phyloP scores from a whole-genome alignment of 1,140 invertebrate species.

The Phocides pigmalion region DNA sequence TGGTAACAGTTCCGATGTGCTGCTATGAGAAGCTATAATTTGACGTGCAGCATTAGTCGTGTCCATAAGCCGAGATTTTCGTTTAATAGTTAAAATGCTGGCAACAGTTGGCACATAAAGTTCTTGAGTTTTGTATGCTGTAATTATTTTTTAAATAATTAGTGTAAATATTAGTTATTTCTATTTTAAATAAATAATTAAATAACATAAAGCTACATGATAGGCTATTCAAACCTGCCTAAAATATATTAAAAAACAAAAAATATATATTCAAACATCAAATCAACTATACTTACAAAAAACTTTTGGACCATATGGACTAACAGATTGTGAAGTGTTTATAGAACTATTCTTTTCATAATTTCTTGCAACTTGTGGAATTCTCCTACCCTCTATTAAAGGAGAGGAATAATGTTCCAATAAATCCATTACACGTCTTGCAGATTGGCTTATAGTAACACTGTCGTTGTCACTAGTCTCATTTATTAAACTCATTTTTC shows the following conservation, averaged over 20 bases:
- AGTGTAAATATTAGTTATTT: background rate
- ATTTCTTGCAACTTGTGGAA: conserved; percentile 76
- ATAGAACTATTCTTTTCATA: conserved; percentile 21
- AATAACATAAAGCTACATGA: too few relatives aligned
- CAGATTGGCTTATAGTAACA: conserved; percentile 78
- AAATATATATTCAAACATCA: background rate
- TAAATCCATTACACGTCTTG: conserved; percentile 88
- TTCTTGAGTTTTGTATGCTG: conserved; percentile 65
- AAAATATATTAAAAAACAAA: too few relatives aligned
- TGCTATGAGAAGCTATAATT: conserved; percentile 84
- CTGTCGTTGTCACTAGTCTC: conserved; percentile 47
- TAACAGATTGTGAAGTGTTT: conserved; percentile 15
- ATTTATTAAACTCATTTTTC: conserved; percentile 49
- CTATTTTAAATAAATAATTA: too few relatives aligned
- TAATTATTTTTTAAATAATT: conserved; percentile 28
- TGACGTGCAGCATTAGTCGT: conserved; percentile 86
- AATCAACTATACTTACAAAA: conserved; percentile 38
- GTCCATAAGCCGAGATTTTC: conserved; percentile 85
- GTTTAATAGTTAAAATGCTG: conserved; percentile 84
- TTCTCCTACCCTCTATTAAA: conserved; percentile 88
- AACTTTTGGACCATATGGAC: conserved; percentile 20
- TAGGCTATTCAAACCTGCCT: too few relatives aligned
- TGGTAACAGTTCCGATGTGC: conserved; percentile 44
- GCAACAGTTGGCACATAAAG: conserved; percentile 60
- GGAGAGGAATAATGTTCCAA: conserved; percentile 90